Evolutionary conservation across 1,140 invertebrate genomes (phyloP), one percentile per base, ranked within the genome.

Genomic region (Caerostris darwini): DNA sequence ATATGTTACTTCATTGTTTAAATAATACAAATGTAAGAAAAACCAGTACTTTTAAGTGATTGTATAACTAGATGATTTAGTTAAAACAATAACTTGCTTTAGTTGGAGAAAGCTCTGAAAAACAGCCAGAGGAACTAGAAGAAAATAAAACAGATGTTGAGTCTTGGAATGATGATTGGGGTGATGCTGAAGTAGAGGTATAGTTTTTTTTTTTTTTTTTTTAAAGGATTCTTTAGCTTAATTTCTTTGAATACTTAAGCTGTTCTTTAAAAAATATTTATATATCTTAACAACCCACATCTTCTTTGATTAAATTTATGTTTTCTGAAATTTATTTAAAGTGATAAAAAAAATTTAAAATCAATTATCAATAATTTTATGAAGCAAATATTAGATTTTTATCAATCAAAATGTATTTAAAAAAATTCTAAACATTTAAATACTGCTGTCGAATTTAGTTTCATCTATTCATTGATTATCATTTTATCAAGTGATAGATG

Each of bases 101-200:
- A 83, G 85, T 50, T 61, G 85, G 57, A 50, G n/a, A n/a, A n/a
- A 64, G 34, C 7, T 19, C 34, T 58, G 87, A 89, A 56, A 71
- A 89, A 89, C 7, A 3, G 5, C 8, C n/a, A 57, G 89, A 81
- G 19, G 59, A 58, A n/a, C 5, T 4, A n/a, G 89, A 89, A 50
- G 64, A 57, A 7, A 81, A 19, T 58, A 53, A 54, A n/a, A 85
- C 5, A 61, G 58, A 90, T 56, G 50, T 64, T 19, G 71, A 92
- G 85, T 92, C 81, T 5, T 92, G 90, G 90, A 85, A 92, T 64
- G 81, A 83, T 19, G 81, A 92, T 67, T 92, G 90, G 90, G 90
- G 77, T 82, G 81, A 92, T 85, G 90, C 69, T 56, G 17, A 90
- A 50, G 90, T 82, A 61, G 57, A 91, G 71, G 69, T 91, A 91